phyloP scores from a whole-genome alignment of 2,113 vertebrate genomes.

The Rissa tridactyla region DNA sequence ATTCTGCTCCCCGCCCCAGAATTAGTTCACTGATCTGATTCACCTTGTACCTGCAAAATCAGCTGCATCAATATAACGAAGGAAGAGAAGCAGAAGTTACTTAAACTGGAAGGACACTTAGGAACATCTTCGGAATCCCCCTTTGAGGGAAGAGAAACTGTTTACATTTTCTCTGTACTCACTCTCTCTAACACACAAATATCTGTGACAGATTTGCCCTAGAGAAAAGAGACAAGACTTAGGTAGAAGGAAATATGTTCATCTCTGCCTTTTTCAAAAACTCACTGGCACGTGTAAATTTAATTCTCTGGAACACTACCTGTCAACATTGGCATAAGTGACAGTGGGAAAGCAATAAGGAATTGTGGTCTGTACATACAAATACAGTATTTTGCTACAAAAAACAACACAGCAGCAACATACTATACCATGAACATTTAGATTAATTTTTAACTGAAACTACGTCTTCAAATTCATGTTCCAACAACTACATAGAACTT shows the following conservation, averaged over 20 bases:
- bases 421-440: not conserved
- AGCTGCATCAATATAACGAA: not conserved
- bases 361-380: not conserved
- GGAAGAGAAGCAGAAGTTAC: not conserved
- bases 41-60: not conserved
- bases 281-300: not conserved
- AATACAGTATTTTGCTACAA: not conserved
- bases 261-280: not conserved
- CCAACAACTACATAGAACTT: not conserved
- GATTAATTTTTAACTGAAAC: not conserved
- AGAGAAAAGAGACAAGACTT: not conserved
- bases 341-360: not conserved
- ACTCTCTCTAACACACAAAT: not conserved
- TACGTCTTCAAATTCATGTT: not conserved
- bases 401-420: not conserved
- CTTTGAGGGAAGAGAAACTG: not conserved
- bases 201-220: not conserved
- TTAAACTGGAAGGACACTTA: not conserved
- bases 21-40: not conserved
- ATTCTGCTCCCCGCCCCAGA: not conserved
- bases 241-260: not conserved
- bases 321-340: not conserved
- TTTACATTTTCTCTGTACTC: not conserved
- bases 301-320: not conserved
- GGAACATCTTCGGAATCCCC: not conserved